These are phyloP conservation scores for Ashinkailepas kermadecensis DNA, from an alignment of 2,888 invertebrate genomes.

Conservation along the genomic window DNA sequence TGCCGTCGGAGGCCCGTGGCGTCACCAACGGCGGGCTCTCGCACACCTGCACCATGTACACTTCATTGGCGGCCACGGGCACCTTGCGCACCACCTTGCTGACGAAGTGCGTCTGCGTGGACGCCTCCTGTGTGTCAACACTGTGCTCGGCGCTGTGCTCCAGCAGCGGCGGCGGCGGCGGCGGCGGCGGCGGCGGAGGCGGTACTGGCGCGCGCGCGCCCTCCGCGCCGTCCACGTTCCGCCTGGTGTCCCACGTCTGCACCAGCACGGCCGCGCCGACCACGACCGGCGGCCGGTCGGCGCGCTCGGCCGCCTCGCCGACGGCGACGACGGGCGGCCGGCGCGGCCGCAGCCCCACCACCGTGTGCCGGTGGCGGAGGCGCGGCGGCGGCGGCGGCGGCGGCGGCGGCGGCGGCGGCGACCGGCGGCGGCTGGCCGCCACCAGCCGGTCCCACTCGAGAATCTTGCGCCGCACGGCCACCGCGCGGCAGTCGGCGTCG, in stretches of 20 bases:
- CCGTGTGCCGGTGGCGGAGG: background rate
- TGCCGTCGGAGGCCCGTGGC: background rate
- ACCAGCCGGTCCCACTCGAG: slow-evolving; percentile 6
- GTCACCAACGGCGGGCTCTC: background rate
- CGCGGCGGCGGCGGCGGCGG: background rate
- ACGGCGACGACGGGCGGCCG: background rate
- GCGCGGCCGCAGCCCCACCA: background rate
- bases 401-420: background rate
- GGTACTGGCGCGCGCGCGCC: background rate
- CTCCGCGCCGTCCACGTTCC: background rate
- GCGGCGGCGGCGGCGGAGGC: background rate
- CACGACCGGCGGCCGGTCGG: background rate
- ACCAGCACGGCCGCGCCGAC: background rate
- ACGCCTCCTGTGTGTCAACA: background rate
- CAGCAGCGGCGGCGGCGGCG: background rate
- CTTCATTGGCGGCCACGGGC: slow-evolving; percentile 7
- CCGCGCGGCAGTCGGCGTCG: background rate
- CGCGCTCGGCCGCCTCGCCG: background rate
- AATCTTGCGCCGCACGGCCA: background rate
- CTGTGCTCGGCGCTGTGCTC: background rate
- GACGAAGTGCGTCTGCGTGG: slow-evolving; percentile 13
- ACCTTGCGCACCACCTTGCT: slow-evolving; percentile 8
- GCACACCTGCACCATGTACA: slow-evolving; percentile 15
- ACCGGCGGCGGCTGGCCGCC: background rate
- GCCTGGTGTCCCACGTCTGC: slow-evolving; percentile 5